Evolutionary conservation across 2,888 invertebrate species (phyloP), one percentile per base, ranked within the genome.

Genomic region (Habroteleia sp.): DNA sequence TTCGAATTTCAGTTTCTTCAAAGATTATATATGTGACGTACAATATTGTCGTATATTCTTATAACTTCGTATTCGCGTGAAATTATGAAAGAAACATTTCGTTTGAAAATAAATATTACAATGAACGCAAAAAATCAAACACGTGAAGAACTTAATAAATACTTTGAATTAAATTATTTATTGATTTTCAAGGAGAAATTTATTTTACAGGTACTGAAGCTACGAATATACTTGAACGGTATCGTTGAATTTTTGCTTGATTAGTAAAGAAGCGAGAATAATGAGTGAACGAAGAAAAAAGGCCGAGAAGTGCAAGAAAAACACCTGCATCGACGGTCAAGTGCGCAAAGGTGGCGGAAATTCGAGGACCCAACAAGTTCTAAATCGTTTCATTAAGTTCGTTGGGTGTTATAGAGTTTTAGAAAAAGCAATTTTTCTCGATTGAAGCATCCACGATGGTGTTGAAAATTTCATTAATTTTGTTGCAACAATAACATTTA

Each of bases 381-480:
- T 41, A 27, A 69, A 69, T 74, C 20, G 74, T 74, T 74, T 60
- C 60, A 74, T 74, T 48, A 62, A 42, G 39, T 37, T 44, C 56
- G 68, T 17, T 35, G 1, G 25, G 1, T 46, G 52, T 54, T 71
- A 48, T 65, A 39, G 65, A 46, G 48, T 63, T 20, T 10, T 27
- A 14, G 37, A 16, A 20, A 25, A 17, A 56, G 52, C 29, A 52
- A 58, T 60, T 68, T 74, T 74, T 48, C 31, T 50, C 63, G 74
- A 74, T 74, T 74, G 68, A 68, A 63, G 50, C 62, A 41, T 48
- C 56, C 44, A 33, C 31, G 44, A 17, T 6, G 2, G 29, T 5
- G n/a, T 4, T 20, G 44, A 16, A 60, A 35, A 73, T 42, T 41
- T 46, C 48, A 68, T 68, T 50, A 68, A 48, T 68, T 54, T 31